phyloP scores from a whole-genome alignment of 2,888 invertebrate species.

The Cephalotes varians region DNA sequence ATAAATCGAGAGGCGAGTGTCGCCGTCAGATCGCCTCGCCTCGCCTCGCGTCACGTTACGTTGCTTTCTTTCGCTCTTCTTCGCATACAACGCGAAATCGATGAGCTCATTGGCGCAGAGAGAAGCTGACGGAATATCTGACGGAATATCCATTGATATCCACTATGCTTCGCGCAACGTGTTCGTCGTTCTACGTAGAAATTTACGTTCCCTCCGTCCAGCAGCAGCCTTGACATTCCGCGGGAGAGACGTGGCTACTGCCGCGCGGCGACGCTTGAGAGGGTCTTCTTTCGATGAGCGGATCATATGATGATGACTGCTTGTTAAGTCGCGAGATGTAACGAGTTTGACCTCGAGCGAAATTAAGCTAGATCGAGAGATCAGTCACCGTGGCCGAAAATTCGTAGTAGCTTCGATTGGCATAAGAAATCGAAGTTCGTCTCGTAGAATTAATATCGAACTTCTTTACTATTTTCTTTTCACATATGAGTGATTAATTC shows the following conservation, averaged over 20 bases:
- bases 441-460: neutral
- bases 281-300: conserved; percentile 27
- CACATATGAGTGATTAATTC: neutral
- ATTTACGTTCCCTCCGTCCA: conserved; percentile 64
- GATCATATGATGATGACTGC: conserved; percentile 16
- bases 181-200: conserved; percentile 67
- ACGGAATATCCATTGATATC: conserved; percentile 65
- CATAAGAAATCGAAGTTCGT: neutral
- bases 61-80: conserved; percentile 14
- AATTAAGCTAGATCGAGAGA: conserved; percentile 36
- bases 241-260: conserved; percentile 66
- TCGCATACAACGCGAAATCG: conserved; percentile 52
- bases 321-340: conserved; percentile 32
- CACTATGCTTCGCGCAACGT: conserved; percentile 22
- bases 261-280: conserved; percentile 30
- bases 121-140: conserved; percentile 45
- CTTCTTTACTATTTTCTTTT: neutral
- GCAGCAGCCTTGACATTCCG: conserved; percentile 72
- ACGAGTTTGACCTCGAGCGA: conserved; percentile 39
- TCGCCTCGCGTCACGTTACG: neutral
- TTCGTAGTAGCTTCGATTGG: neutral
- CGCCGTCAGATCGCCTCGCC: neutral
- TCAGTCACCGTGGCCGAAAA: neutral
- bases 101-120: conserved; percentile 63
- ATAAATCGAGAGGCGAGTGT: conserved; percentile 16